Conservation (phyloP, 2,113 vertebrate species). For the Mormyrus lacerda region DNA sequence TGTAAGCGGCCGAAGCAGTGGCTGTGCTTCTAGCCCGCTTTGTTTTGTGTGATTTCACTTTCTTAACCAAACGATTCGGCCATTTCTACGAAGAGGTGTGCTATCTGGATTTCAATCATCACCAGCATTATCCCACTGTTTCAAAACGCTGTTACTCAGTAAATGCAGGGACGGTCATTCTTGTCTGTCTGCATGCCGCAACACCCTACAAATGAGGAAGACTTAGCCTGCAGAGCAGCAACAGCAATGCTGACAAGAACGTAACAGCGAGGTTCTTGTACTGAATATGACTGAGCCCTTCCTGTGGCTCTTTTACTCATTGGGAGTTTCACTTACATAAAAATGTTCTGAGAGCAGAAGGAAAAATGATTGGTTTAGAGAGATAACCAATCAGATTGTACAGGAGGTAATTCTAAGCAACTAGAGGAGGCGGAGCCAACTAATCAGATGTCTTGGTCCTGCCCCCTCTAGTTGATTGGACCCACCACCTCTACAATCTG, state of each 20-base stretch:
- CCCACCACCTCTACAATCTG: too few species aligned
- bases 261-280: background rate
- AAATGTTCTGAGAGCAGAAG: too few species aligned
- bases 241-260: background rate
- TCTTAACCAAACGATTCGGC: background rate
- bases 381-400: too few species aligned
- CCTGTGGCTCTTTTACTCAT: background rate
- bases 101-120: background rate
- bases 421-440: too few species aligned
- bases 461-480: too few species aligned
- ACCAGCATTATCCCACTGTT: background rate
- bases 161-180: background rate
- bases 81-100: background rate
- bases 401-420: too few species aligned
- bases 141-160: background rate
- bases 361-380: too few species aligned
- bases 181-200: background rate
- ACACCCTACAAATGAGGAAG: background rate
- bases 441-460: too few species aligned
- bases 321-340: too few species aligned
- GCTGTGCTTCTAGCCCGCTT: background rate
- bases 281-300: background rate
- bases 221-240: background rate
- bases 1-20: background rate
- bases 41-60: background rate